Conservation (phyloP, 2,113 vertebrate genomes). For the Aplodontia rufa region DNA sequence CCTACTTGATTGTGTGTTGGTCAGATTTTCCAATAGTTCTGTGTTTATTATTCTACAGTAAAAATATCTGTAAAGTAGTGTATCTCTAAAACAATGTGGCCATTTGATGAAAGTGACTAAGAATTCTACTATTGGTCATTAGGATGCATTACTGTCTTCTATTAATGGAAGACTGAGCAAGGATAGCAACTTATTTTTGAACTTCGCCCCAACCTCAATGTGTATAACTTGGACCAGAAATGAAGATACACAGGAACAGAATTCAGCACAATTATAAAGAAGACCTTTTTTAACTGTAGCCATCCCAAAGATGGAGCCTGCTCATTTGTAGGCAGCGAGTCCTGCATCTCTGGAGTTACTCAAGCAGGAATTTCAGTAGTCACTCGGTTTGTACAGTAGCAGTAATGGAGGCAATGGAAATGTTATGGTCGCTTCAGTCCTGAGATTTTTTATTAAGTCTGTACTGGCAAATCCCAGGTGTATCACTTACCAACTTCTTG, state of each 20-base stretch:
- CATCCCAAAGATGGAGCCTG: neutral
- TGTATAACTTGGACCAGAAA: neutral
- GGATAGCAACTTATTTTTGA: neutral
- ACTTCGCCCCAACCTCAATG: neutral
- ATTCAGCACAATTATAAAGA: neutral
- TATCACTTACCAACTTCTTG: neutral
- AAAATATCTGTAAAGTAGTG: neutral
- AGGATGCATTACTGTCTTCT: neutral
- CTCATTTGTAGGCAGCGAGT: neutral
- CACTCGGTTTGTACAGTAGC: neutral
- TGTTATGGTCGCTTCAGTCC: neutral
- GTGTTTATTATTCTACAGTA: neutral
- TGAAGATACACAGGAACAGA: neutral
- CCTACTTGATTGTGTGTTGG: neutral
- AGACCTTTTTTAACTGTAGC: neutral
- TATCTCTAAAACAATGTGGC: neutral
- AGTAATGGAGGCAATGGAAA: neutral
- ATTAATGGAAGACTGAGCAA: neutral
- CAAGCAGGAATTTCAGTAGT: neutral
- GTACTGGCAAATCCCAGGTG: neutral
- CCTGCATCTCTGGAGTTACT: neutral
- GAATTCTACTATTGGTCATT: neutral
- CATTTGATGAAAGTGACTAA: neutral
- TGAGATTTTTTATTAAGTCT: neutral
- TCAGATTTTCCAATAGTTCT: neutral